phyloP scores from a whole-genome alignment of 2,113 vertebrate species.

The Semicossyphus pulcher region DNA sequence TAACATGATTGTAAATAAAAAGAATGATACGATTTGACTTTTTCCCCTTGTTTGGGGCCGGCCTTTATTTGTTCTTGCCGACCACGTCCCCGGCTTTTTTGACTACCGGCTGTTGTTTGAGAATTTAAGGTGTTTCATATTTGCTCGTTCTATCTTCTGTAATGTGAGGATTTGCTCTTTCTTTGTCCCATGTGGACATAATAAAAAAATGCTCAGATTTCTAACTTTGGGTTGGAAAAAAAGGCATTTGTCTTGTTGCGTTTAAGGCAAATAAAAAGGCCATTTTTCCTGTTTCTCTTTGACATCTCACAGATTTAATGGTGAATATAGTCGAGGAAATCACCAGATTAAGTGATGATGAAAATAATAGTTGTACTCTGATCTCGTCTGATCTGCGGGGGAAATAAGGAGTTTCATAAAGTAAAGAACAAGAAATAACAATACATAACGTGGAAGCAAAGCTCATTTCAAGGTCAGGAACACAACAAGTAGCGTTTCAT shows the following conservation, averaged over 20 bases:
- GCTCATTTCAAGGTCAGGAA: conserved; percentile 12
- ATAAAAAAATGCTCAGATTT: no score
- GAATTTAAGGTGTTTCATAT: no score
- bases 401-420: background rate
- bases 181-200: no score
- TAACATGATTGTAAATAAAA: no score
- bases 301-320: background rate
- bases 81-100: no score
- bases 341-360: background rate
- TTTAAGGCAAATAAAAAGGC: background rate
- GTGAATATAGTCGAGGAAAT: background rate
- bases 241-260: background rate
- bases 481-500: background rate
- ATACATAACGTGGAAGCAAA: background rate
- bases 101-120: no score
- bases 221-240: no score
- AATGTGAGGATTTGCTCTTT: background rate
- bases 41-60: no score
- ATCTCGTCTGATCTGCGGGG: background rate
- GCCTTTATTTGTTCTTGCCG: no score
- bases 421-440: background rate
- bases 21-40: no score
- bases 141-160: background rate
- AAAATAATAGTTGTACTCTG: background rate
- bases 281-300: background rate